phyloP scores from a whole-genome alignment of 1,140 invertebrate genomes.

The Campodea augens region DNA sequence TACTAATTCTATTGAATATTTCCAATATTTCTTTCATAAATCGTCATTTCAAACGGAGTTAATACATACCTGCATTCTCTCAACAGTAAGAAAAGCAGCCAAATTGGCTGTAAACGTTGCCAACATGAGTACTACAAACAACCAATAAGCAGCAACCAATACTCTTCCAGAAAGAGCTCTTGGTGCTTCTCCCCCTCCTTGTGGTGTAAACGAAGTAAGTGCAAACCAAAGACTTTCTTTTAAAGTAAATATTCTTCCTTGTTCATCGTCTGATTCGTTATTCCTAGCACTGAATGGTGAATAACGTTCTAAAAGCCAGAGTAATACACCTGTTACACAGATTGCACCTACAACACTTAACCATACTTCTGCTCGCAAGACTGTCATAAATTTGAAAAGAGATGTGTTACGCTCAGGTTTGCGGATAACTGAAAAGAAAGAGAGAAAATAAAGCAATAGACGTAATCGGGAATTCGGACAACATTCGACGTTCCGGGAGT shows the following conservation, averaged over 20 bases:
- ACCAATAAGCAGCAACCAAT: slow-evolving; percentile 77
- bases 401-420: slow-evolving; percentile 64
- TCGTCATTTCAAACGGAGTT: background rate
- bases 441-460: slow-evolving; percentile 5
- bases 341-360: slow-evolving; percentile 65
- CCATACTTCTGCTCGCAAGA: slow-evolving; percentile 69
- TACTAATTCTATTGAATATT: too few relatives aligned
- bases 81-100: slow-evolving; percentile 89
- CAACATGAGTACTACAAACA: slow-evolving; percentile 80
- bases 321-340: slow-evolving; percentile 61
- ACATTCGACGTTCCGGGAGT: too few relatives aligned
- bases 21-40: too few relatives aligned
- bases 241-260: slow-evolving; percentile 58
- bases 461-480: too few relatives aligned
- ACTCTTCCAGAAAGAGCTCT: slow-evolving; percentile 64
- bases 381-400: slow-evolving; percentile 83
- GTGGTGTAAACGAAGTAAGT: slow-evolving; percentile 74
- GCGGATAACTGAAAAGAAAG: slow-evolving; percentile 43
- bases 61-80: slow-evolving; percentile 55
- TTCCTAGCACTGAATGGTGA: slow-evolving; percentile 74
- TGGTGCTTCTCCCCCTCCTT: slow-evolving; percentile 71
- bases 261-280: slow-evolving; percentile 57
- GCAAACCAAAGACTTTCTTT: slow-evolving; percentile 89
- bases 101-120: slow-evolving; percentile 93
- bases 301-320: slow-evolving; percentile 73